These are phyloP conservation scores for Camptogramma bilineatum DNA, from an alignment of 2,888 invertebrate species.

Conservation along the genomic window DNA sequence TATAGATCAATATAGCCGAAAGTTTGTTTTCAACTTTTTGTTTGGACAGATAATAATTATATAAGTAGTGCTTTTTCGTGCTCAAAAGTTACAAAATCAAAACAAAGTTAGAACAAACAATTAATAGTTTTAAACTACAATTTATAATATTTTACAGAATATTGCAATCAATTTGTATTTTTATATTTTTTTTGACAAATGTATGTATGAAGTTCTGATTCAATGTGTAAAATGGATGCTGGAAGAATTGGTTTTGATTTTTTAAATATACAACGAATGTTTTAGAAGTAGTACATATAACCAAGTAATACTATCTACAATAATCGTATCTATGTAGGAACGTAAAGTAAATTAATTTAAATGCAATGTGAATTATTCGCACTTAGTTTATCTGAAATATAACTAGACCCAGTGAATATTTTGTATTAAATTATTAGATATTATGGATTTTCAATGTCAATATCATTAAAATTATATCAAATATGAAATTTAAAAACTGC, in stretches of 20 bases:
- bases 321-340: not conserved
- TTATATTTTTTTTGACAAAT: not conserved
- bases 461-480: conserved; percentile 16
- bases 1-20: not conserved
- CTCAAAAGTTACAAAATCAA: no score
- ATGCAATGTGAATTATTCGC: conserved; percentile 26
- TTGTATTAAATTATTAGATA: not conserved
- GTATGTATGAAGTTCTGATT: not conserved
- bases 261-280: conserved; percentile 24
- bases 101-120: no score
- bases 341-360: not conserved
- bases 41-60: no score
- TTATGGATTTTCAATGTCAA: conserved; percentile 1
- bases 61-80: no score
- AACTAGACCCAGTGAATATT: not conserved
- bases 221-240: not conserved
- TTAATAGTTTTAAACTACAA: no score
- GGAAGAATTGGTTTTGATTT: not conserved
- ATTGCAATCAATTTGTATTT: no score
- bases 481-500: conserved; percentile 51
- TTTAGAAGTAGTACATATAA: not conserved
- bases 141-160: no score
- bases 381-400: not conserved
- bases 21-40: not conserved
- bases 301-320: not conserved